Conservation (phyloP, 1,140 invertebrate species). For the Drosophila bifasciata region DNA sequence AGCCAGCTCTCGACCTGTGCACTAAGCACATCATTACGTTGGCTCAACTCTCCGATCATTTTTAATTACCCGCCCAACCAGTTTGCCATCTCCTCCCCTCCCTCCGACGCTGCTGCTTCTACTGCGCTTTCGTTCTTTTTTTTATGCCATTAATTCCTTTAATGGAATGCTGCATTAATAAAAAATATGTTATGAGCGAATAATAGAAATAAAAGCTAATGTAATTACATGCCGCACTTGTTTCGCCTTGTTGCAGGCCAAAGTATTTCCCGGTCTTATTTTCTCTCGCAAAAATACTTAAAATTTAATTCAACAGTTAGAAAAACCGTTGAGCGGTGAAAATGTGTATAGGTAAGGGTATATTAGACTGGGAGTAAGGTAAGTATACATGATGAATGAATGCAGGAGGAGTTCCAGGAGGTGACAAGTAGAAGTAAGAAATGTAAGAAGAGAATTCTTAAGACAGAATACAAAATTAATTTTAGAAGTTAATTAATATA, state of each 20-base stretch:
- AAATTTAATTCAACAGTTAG: slow-evolving; percentile 65
- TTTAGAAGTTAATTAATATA: no score
- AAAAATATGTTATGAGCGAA: slow-evolving; percentile 72
- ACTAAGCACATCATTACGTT: slow-evolving; percentile 65
- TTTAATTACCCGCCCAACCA: slow-evolving; percentile 61
- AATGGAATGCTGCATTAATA: slow-evolving; percentile 69
- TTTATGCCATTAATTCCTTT: slow-evolving; percentile 61
- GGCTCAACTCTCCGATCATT: slow-evolving; percentile 63
- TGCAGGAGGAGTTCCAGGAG: no score
- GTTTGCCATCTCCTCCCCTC: not conserved
- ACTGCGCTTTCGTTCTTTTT: slow-evolving; percentile 1
- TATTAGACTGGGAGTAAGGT: slow-evolving; percentile 1
- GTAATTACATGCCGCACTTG: slow-evolving; percentile 68
- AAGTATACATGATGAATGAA: no score
- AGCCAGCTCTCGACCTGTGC: slow-evolving; percentile 35
- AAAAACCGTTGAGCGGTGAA: slow-evolving; percentile 26
- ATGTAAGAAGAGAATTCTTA: no score
- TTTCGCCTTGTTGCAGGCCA: slow-evolving; percentile 41
- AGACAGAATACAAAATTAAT: no score
- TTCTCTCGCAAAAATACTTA: slow-evolving; percentile 30
- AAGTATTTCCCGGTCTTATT: slow-evolving; percentile 20
- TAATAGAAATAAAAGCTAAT: slow-evolving; percentile 80
- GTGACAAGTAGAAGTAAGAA: not conserved
- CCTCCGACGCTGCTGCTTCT: not conserved
- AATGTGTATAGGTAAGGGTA: slow-evolving; percentile 9